Percentiles rank a stretch among this genome's conserved stretches.
Evolutionary conservation across 1,140 invertebrate species (phyloP).

Genomic region (Ephestia elutella): DNA sequence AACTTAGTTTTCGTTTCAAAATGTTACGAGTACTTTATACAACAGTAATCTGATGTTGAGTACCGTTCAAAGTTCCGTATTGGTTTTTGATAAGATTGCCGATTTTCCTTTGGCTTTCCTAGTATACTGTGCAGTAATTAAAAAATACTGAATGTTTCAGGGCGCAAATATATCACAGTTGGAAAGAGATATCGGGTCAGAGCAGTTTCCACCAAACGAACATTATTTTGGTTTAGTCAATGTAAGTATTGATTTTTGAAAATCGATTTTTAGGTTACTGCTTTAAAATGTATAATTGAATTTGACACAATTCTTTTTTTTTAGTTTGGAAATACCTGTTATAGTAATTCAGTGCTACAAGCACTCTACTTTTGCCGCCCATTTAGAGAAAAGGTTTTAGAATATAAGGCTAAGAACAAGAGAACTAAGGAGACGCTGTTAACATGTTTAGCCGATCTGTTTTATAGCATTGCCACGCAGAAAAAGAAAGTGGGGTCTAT

Average conservation of each 20-base stretch:
- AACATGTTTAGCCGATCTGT: constrained; percentile 98
- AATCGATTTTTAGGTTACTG: neutral
- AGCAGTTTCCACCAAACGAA: constrained; percentile 98
- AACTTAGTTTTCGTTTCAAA: constrained; percentile 2
- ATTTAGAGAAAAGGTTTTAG: constrained; percentile 98
- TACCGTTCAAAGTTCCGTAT: neutral
- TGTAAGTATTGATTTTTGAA: constrained; percentile 79
- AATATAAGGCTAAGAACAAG: constrained; percentile 98
- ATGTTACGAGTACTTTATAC: neutral
- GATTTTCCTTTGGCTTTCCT: too few relatives aligned
- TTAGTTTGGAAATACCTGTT: constrained; percentile 99
- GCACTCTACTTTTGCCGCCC: constrained; percentile 99
- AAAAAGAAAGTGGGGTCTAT: constrained; percentile 99
- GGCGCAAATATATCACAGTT: constrained; percentile 98
- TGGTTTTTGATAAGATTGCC: neutral
- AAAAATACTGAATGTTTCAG: constrained; percentile 74
- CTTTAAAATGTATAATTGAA: neutral
- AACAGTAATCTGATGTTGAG: neutral
- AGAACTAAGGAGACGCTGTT: constrained; percentile 97
- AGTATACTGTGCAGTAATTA: neutral
- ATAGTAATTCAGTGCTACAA: constrained; percentile 99
- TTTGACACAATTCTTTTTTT: constrained; percentile 52
- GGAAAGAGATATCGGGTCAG: constrained; percentile 97
- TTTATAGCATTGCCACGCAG: constrained; percentile 98
- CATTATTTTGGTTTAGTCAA: constrained; percentile 99